Base-by-base conservation (phyloP, 2,113 vertebrate species). In the Cygnus buccinator region DNA sequence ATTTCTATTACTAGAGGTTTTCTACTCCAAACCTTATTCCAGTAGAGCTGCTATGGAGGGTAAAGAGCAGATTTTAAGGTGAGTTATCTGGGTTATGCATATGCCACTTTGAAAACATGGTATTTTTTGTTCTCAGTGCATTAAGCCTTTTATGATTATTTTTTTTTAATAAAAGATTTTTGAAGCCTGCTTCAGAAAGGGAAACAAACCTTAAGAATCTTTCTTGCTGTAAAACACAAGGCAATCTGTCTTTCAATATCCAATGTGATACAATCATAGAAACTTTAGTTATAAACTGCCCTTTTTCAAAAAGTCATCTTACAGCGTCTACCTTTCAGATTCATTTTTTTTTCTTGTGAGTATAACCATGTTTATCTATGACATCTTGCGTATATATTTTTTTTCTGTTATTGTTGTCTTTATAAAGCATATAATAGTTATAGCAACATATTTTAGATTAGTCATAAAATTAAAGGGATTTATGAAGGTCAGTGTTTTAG, bases 231-330 rank as follows among this genome's bases (percentile, higher is more conserved):
- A 55, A 82, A 95, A 55, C 14, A 75, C 37, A 61, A 28, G 10
- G 11, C 80, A 90, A 35, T 72, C 55, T 68, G 0, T 68, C 79
- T 92, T 93, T 94, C 66, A 72, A 4, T 87, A 61, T 87, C 35
- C 0, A 1, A 9, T 65, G 44, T 87, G 88, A 81, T 92, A 67
- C 16, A 90, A 12, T 92, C 71, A 44, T 48, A 61, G 83, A n/a
- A 66, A 59, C 65, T 92, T 77, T 43, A 77, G 25, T 39, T 91
- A 55, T 94, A 72, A 92, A 57, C 37, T 44, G 13, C n/a, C n/a
- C 73, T 92, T 92, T 87, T 65, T 94, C 61, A 91, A 75, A 92
- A 92, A 84, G 76, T 81, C 46, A 9, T 94, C 59, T 63, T 80
- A 61, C 25, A 61, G 52, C 66, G 78, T 68, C 46, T 75, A 39